A percentile compares a stretch with the other conserved stretches of the same genome.
Conservation (phyloP, 2,888 invertebrate species). For the Acanthosepion lycidas region DNA sequence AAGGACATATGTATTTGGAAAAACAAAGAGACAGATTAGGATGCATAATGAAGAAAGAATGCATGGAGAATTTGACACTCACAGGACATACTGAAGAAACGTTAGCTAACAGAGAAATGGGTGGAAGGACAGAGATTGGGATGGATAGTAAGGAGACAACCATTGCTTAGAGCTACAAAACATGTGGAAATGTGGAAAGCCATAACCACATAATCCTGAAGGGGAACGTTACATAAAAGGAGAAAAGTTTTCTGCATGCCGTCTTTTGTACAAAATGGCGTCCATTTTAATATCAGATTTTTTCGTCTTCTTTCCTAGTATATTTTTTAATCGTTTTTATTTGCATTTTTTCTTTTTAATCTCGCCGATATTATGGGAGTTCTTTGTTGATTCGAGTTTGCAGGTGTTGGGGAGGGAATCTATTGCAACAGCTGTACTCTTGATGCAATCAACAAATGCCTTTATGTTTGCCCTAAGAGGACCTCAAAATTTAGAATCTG, state of each 20-base stretch:
- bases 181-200: too few relatives aligned
- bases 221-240: too few relatives aligned
- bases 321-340: not conserved
- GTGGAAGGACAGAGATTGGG: too few relatives aligned
- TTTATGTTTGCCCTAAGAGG: conserved; percentile 22
- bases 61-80: too few relatives aligned
- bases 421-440: not conserved
- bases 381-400: not conserved
- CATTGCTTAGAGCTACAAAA: too few relatives aligned
- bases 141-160: too few relatives aligned
- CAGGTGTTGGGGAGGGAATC: not conserved
- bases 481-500: not conserved
- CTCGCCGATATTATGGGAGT: not conserved
- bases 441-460: not conserved
- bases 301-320: not conserved
- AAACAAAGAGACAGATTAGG: too few relatives aligned
- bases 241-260: not conserved
- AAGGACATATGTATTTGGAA: too few relatives aligned
- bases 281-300: not conserved
- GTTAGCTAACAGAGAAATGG: too few relatives aligned
- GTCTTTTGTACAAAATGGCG: not conserved
- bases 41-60: too few relatives aligned
- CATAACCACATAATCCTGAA: too few relatives aligned
- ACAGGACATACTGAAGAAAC: too few relatives aligned
- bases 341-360: not conserved